Evolutionary conservation across 2,797 vertebrate species (phyloP).

Genomic region (Phalloptychus januarius): DNA sequence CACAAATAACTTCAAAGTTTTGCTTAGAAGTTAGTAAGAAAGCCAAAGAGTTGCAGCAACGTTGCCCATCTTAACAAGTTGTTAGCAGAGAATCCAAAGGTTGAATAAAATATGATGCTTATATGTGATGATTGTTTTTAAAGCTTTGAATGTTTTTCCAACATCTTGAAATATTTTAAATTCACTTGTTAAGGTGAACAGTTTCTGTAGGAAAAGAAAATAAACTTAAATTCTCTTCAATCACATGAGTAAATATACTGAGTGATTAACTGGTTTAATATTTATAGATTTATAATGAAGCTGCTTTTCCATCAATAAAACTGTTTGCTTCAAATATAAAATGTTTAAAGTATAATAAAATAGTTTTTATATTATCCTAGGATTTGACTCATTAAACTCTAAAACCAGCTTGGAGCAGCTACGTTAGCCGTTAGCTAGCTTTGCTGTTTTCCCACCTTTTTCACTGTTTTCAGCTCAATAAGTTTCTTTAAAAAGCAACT

Average conservation of each 20-base stretch:
- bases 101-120: not conserved
- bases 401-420: not conserved
- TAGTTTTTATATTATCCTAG: not conserved
- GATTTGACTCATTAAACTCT: not conserved
- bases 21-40: not conserved
- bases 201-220: not conserved
- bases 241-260: not conserved
- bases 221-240: not conserved
- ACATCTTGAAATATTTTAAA: not conserved
- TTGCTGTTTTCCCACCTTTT: not conserved
- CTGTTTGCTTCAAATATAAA: not conserved
- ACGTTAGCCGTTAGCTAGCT: not conserved
- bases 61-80: not conserved
- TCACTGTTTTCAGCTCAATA: not conserved
- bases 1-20: not conserved
- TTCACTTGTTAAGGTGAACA: not conserved
- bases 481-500: not conserved
- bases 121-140: not conserved
- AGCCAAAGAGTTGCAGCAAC: constrained; percentile 1
- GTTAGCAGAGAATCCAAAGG: not conserved
- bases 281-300: not conserved
- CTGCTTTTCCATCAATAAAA: not conserved
- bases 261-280: not conserved
- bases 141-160: not conserved
- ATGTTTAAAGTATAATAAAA: not conserved